Conservation (phyloP, 23 tunicate species). For the Halocynthia aurantium region DNA sequence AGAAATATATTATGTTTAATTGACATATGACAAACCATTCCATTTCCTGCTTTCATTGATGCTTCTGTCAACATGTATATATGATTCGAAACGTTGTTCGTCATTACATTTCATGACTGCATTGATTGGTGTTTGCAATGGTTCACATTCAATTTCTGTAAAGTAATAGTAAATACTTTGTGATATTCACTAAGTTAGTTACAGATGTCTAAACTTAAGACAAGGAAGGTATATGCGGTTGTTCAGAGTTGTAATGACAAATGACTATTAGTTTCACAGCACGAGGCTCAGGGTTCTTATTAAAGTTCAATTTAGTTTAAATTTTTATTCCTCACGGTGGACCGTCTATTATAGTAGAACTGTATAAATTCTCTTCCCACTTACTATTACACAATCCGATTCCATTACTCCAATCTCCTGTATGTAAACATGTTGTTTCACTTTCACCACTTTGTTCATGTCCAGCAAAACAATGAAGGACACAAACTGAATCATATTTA, state of each 20-base stretch:
- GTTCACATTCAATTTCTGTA: slow-evolving; percentile 36
- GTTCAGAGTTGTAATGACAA: too few species aligned
- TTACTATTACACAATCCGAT: slow-evolving; percentile 64
- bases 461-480: slow-evolving; percentile 46
- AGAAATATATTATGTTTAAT: too few species aligned
- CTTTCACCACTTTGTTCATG: slow-evolving; percentile 51
- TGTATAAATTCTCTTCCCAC: too few species aligned
- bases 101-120: slow-evolving; percentile 44
- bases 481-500: slow-evolving; percentile 51
- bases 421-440: slow-evolving; percentile 25
- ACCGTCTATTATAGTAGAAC: too few species aligned
- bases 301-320: too few species aligned
- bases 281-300: too few species aligned
- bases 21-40: slow-evolving; percentile 39
- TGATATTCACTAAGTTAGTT: too few species aligned
- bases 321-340: too few species aligned
- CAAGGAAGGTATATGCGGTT: too few species aligned
- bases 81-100: slow-evolving; percentile 32
- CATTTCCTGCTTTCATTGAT: slow-evolving; percentile 13
- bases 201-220: too few species aligned
- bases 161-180: background rate
- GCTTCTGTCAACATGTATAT: slow-evolving; percentile 25
- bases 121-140: slow-evolving; percentile 7
- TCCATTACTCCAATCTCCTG: slow-evolving; percentile 61
- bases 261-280: too few species aligned